Evolutionary conservation across 2,797 vertebrate species (phyloP), one percentile per base, ranked within the genome.

Genomic region (Micromesistius poutassou): DNA sequence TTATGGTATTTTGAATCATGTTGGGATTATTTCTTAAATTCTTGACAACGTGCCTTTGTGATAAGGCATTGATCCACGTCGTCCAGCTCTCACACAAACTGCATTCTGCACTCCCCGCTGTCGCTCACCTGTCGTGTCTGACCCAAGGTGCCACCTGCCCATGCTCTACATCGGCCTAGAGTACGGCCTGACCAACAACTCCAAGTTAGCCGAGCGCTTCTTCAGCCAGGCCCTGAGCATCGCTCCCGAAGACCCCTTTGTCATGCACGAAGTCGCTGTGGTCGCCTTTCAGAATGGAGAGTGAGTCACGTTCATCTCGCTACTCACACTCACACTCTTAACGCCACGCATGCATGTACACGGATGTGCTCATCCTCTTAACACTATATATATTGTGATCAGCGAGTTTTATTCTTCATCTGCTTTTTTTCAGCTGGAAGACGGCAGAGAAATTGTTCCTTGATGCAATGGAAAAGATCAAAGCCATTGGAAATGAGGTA

Each of bases 241-340:
- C 14, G 98, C 98, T 9, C 98, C 97, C 0, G 97, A 99, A 88
- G 98, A 99, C 84, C 98, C 98, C 0, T 99, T 99, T 76, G 97
- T 99, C 81, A 99, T 99, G 89, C 98, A 99, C 9, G 98, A 99
- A 89, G 96, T 99, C 82, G 98, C 97, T 0, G 98, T 99, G 83
- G 97, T 99, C 42, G 98, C 98, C n/a, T 99, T 98, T 93, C 98
- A 99, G 80, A 99, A 99, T 62, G 97, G 96, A 95, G 97, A 99
- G 98, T 99, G 94, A 97, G 98, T 94, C 83, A 77, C 13, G 7
- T 16, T 70, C 19, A 35, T 66, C 46, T 7, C 38, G 28, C 16
- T 16, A 25, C n/a, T n/a, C 19, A 46, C 30, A 42, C 25, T 42
- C 66, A 30, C 5, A 71, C 22, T 38, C 2, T n/a, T 75, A 35